A percentile compares a stretch with the other conserved stretches of the same genome.
Evolutionary conservation across 2,888 invertebrate species (phyloP).

Genomic region (Lobophora halterata): DNA sequence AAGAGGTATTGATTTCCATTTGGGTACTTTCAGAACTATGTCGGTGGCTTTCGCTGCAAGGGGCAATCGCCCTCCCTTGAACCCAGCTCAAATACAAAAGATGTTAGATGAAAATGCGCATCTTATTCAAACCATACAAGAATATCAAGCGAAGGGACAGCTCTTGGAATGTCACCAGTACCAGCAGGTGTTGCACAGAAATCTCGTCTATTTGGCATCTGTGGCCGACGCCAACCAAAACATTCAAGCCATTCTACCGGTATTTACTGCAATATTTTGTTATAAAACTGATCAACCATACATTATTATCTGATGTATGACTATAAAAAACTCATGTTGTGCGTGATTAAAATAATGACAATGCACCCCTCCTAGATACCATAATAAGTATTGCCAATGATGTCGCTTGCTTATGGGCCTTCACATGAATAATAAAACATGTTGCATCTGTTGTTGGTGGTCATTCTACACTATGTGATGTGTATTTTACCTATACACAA

Average conservation of each 20-base stretch:
- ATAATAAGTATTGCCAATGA: too few species aligned
- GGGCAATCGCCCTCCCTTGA: slow-evolving; percentile 87
- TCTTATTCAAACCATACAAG: slow-evolving; percentile 97
- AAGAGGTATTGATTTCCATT: slow-evolving; percentile 32
- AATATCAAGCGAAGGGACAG: slow-evolving; percentile 97
- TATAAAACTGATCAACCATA: background rate
- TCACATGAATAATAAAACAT: too few species aligned
- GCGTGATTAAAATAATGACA: too few species aligned
- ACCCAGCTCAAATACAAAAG: slow-evolving; percentile 94
- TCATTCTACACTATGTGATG: background rate
- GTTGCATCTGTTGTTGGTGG: too few species aligned
- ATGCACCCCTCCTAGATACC: too few species aligned
- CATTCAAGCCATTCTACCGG: slow-evolving; percentile 93
- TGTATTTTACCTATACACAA: background rate
- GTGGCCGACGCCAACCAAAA: slow-evolving; percentile 98
- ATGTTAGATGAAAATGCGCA: slow-evolving; percentile 98
- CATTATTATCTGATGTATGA: too few species aligned
- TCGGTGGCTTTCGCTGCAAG: slow-evolving; percentile 88
- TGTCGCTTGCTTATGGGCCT: too few species aligned
- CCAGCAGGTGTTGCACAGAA: slow-evolving; percentile 96
- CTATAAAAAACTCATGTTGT: too few species aligned
- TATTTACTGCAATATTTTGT: slow-evolving; percentile 68
- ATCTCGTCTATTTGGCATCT: slow-evolving; percentile 96
- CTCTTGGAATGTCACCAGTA: slow-evolving; percentile 95
- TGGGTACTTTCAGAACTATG: slow-evolving; percentile 78